A percentile compares a stretch with the other conserved stretches of the same genome.
Evolutionary conservation across 37 sponge, comb jelly and placozoan genomes (phyloP).

Genomic region (Bolinopsis microptera): DNA sequence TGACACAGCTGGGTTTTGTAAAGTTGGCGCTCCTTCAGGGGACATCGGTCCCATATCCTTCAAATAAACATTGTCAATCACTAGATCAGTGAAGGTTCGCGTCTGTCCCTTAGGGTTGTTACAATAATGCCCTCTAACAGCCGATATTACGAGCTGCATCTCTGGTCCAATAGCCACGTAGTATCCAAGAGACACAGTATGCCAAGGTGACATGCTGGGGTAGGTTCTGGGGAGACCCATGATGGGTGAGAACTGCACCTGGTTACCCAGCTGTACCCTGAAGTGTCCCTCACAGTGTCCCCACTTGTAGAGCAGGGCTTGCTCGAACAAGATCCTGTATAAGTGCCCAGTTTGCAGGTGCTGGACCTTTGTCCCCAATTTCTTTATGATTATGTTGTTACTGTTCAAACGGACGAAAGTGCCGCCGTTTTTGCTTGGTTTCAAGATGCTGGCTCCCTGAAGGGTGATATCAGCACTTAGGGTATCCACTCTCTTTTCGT

Average conservation of each 20-base stretch:
- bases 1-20: neutral
- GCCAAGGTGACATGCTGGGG: constrained; percentile 4
- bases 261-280: neutral
- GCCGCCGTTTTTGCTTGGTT: neutral
- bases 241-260: constrained; percentile 32
- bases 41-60: constrained; percentile 2
- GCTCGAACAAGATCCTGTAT: neutral
- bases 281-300: neutral
- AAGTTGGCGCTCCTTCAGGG: neutral
- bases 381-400: constrained; percentile 31
- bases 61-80: neutral
- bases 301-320: constrained; percentile 22
- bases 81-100: constrained; percentile 1
- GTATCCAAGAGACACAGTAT: neutral
- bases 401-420: constrained; percentile 2
- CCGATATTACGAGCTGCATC: neutral
- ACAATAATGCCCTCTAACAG: neutral
- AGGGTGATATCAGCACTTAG: neutral
- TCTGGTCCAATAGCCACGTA: neutral
- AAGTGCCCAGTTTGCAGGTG: neutral
- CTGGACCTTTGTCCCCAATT: neutral
- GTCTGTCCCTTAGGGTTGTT: neutral
- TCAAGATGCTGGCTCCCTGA: constrained; percentile 2
- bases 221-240: neutral
- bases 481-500: neutral